Conservation (phyloP, 2,888 invertebrate genomes). For the Chrysomela aeneicollis region DNA sequence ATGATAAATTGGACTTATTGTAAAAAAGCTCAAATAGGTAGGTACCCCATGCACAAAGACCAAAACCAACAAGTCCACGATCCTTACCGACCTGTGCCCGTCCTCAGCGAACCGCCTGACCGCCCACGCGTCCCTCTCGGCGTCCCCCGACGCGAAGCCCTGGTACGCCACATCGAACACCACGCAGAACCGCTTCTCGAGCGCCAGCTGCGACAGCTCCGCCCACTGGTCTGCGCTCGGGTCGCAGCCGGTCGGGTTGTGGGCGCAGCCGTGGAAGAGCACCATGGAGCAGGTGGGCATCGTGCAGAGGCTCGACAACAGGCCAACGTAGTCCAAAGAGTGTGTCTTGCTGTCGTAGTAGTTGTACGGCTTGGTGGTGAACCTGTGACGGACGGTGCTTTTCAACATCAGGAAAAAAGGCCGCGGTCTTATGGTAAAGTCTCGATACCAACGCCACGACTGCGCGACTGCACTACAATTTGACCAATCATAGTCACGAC, state of each 20-base stretch:
- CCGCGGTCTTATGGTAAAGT: background rate
- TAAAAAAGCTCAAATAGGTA: no score
- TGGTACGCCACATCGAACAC: slow-evolving; percentile 77
- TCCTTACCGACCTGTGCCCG: slow-evolving; percentile 53
- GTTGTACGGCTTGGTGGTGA: slow-evolving; percentile 60
- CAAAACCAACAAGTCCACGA: no score
- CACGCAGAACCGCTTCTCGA: slow-evolving; percentile 65
- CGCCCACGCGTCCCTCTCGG: slow-evolving; percentile 68
- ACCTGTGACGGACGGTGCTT: background rate
- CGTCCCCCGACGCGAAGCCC: slow-evolving; percentile 68
- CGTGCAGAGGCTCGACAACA: slow-evolving; percentile 69
- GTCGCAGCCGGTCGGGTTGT: slow-evolving; percentile 74
- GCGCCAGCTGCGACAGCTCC: slow-evolving; percentile 67
- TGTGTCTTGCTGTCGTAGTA: slow-evolving; percentile 74
- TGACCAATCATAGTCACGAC: no score
- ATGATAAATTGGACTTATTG: no score
- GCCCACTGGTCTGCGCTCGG: slow-evolving; percentile 69
- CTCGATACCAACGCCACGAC: no score
- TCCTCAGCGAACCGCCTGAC: slow-evolving; percentile 67
- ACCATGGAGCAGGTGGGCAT: slow-evolving; percentile 70
- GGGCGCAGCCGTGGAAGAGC: slow-evolving; percentile 72
- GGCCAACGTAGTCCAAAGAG: slow-evolving; percentile 71
- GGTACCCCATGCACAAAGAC: no score
- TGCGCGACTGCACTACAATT: no score
- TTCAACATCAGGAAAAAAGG: background rate